phyloP scores from a whole-genome alignment of 2,113 vertebrate species.

The Spermophilus dauricus region DNA sequence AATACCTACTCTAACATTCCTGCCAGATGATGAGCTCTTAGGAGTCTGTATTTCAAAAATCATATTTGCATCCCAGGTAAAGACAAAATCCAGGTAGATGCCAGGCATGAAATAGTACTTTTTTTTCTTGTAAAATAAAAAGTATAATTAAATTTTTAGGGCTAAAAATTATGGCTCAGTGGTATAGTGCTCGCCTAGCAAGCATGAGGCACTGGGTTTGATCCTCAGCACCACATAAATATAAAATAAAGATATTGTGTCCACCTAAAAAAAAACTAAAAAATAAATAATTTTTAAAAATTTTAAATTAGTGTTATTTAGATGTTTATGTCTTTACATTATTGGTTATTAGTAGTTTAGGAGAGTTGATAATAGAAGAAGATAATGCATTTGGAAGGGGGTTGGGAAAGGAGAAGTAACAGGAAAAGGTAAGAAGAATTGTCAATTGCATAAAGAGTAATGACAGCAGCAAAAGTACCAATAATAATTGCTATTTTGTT shows the following conservation, averaged over 20 bases:
- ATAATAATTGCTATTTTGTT: neutral
- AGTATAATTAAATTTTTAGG: neutral
- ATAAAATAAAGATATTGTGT: no score
- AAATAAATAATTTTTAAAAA: no score
- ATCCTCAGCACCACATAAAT: no score
- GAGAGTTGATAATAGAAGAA: neutral
- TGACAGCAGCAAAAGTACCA: neutral
- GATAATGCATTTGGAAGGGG: neutral
- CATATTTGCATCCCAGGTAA: neutral
- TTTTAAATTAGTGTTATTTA: neutral
- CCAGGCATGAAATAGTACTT: neutral
- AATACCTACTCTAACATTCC: neutral
- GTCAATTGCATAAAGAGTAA: neutral
- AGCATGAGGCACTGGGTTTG: no score
- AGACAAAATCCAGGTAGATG: neutral
- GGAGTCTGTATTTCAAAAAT: neutral
- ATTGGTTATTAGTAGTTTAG: neutral
- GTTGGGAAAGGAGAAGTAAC: neutral
- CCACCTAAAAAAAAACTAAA: no score
- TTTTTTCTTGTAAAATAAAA: neutral
- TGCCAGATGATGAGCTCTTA: neutral
- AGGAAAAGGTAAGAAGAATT: neutral
- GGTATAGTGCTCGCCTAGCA: no score
- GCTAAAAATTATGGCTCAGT: no score
- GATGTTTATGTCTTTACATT: neutral